A percentile compares a stretch with the other conserved stretches of the same genome.
Conservation (phyloP, 2,113 vertebrate genomes). For the Brachypteracias leptosomus region DNA sequence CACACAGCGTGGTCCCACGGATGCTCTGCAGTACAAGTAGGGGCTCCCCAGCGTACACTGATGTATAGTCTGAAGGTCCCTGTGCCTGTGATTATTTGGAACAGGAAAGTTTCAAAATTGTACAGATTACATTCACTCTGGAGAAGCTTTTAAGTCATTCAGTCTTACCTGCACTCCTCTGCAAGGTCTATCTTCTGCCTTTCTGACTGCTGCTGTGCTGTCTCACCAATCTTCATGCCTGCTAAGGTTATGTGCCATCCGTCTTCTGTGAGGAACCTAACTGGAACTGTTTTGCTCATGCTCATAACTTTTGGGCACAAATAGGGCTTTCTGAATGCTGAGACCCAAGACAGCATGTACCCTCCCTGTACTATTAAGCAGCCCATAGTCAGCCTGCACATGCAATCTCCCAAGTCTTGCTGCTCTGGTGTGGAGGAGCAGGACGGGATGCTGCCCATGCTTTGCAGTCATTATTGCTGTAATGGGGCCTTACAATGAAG, state of each 20-base stretch:
- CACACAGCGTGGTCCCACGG: accelerated
- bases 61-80: neutral
- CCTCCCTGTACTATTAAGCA: neutral
- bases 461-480: neutral
- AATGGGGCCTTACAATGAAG: neutral
- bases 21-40: too few relatives aligned
- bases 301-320: neutral
- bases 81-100: neutral
- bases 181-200: neutral
- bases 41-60: accelerated
- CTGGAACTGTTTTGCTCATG: neutral
- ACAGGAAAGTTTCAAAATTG: neutral
- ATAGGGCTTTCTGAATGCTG: neutral
- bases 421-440: neutral
- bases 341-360: neutral
- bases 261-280: neutral
- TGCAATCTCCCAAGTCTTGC: neutral
- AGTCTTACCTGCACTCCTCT: neutral
- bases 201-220: accelerated
- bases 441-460: neutral
- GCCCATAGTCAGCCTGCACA: neutral
- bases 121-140: neutral
- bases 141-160: neutral
- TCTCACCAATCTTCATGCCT: accelerated
- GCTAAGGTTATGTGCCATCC: accelerated